These are phyloP conservation scores for Eurois occulta DNA, from an alignment of 2,888 invertebrate genomes.

Conservation along the genomic window DNA sequence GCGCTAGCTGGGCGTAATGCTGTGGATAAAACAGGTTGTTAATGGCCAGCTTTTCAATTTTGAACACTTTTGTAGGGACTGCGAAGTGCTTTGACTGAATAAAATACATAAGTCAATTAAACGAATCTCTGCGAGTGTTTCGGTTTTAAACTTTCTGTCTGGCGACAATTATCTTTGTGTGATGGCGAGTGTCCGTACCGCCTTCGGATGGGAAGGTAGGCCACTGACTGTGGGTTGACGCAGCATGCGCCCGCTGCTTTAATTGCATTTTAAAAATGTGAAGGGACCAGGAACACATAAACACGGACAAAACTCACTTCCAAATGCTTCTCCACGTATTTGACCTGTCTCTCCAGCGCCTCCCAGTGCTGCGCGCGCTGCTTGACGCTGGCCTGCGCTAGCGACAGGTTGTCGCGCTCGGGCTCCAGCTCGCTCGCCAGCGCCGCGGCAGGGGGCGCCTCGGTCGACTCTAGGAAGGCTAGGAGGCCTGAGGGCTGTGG, in stretches of 20 bases:
- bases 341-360: constrained; percentile 93
- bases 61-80: neutral
- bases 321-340: constrained; percentile 95
- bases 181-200: neutral
- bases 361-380: constrained; percentile 93
- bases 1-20: constrained; percentile 86
- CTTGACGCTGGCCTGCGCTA: constrained; percentile 95
- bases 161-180: too few relatives aligned
- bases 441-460: constrained; percentile 94
- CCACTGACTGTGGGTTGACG: neutral
- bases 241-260: neutral
- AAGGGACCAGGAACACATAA: neutral
- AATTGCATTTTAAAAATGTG: too few relatives aligned
- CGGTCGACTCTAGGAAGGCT: constrained; percentile 96
- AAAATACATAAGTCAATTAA: too few relatives aligned
- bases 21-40: constrained; percentile 51
- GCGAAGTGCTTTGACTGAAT: too few relatives aligned
- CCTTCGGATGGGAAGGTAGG: neutral
- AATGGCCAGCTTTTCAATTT: neutral
- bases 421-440: constrained; percentile 93
- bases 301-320: constrained; percentile 87
- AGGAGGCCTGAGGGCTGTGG: constrained; percentile 97
- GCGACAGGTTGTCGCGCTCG: constrained; percentile 98
- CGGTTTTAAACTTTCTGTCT: neutral
- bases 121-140: too few relatives aligned